A percentile compares a stretch with the other conserved stretches of the same genome.
Evolutionary conservation across 2,888 invertebrate genomes (phyloP).

Genomic region (Tholera decimalis): DNA sequence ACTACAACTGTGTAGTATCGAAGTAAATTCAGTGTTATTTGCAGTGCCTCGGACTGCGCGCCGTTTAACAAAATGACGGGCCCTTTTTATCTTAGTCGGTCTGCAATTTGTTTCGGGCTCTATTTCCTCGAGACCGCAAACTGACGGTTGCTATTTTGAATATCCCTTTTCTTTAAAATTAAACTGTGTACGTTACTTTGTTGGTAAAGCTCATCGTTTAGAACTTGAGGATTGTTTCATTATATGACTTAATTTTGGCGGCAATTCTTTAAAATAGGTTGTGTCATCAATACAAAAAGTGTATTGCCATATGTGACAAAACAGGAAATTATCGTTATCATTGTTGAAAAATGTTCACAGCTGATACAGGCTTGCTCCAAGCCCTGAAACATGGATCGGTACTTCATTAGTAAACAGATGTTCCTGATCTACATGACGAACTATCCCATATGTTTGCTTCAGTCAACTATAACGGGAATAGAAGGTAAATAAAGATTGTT

Average conservation of each 20-base stretch:
- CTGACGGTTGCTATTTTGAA: constrained; percentile 84
- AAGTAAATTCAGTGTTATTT: constrained; percentile 78
- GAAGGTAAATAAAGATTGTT: no score
- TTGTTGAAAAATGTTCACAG: no score
- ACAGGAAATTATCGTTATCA: no score
- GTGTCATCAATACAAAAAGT: no score
- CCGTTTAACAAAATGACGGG: constrained; percentile 90
- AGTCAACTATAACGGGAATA: no score
- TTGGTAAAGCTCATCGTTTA: constrained; percentile 50
- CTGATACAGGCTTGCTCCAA: no score
- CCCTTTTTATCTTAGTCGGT: constrained; percentile 89
- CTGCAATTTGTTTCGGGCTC: constrained; percentile 87
- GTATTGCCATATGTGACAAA: no score
- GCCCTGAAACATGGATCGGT: no score
- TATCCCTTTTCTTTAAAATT: constrained; percentile 83
- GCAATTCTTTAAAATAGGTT: background rate
- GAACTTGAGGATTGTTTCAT: constrained; percentile 40
- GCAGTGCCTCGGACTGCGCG: constrained; percentile 79
- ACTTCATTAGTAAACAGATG: no score
- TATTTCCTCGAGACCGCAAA: constrained; percentile 86
- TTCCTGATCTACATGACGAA: no score
- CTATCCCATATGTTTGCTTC: no score
- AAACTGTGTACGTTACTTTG: constrained; percentile 74
- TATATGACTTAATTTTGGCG: background rate
- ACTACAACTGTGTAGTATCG: constrained; percentile 64